Conservation (phyloP, 2,113 vertebrate species). For the Zootoca vivipara region DNA sequence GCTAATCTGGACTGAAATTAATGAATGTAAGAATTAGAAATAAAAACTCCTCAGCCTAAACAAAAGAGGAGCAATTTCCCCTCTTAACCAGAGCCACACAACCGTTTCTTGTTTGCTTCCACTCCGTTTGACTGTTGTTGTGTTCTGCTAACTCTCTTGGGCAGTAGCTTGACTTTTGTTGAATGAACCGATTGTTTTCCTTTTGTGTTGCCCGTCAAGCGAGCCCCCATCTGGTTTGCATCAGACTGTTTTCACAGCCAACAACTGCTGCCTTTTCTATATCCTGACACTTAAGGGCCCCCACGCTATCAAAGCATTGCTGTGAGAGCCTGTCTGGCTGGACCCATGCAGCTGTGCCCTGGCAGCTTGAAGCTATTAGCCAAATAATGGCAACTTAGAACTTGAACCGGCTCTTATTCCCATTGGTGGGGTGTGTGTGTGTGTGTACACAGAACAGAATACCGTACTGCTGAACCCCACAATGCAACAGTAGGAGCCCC, state of each 20-base stretch:
- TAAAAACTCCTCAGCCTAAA: slow-evolving; percentile 81
- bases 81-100: slow-evolving; percentile 71
- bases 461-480: slow-evolving; percentile 54
- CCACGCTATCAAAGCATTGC: slow-evolving; percentile 82
- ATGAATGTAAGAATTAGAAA: slow-evolving; percentile 79
- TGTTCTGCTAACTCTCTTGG: slow-evolving; percentile 78
- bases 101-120: slow-evolving; percentile 81
- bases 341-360: slow-evolving; percentile 76
- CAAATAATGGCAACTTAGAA: slow-evolving; percentile 73
- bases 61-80: slow-evolving; percentile 76
- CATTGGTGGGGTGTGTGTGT: slow-evolving; percentile 58
- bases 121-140: slow-evolving; percentile 78
- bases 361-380: slow-evolving; percentile 83
- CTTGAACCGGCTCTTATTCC: slow-evolving; percentile 77
- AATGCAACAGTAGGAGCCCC: slow-evolving; percentile 18
- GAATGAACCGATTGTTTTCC: slow-evolving; percentile 86
- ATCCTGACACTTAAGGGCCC: slow-evolving; percentile 84
- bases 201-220: slow-evolving; percentile 84
- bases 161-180: slow-evolving; percentile 79
- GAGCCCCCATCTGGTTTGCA: slow-evolving; percentile 90
- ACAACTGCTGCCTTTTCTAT: slow-evolving; percentile 84
- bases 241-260: slow-evolving; percentile 90
- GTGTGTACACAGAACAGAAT: slow-evolving; percentile 74
- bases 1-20: slow-evolving; percentile 69
- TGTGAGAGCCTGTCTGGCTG: slow-evolving; percentile 77